phyloP scores from a whole-genome alignment of 2,113 vertebrate genomes.

The Ardeotis arabs region DNA sequence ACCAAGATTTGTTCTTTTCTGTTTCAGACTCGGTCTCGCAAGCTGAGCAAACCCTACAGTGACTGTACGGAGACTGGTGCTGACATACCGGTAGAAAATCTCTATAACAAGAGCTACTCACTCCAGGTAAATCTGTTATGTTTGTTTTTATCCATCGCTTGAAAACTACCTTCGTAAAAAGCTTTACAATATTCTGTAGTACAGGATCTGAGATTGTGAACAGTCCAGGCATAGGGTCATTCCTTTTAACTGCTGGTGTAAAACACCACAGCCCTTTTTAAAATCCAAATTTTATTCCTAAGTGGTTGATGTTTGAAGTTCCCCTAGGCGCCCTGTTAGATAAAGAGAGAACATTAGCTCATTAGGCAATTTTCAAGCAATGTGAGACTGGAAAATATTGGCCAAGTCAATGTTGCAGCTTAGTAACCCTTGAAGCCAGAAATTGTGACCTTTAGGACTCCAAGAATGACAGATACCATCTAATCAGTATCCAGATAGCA shows the following conservation, averaged over 20 bases:
- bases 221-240: not conserved
- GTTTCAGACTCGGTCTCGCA: constrained; percentile 76
- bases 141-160: not conserved
- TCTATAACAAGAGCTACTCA: constrained; percentile 81
- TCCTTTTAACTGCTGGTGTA: not conserved
- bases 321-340: constrained; percentile 38
- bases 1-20: not conserved
- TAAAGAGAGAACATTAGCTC: constrained; percentile 54
- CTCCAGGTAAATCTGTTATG: constrained; percentile 72
- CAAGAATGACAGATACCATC: constrained; percentile 51
- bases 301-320: constrained; percentile 53
- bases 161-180: not conserved
- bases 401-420: constrained; percentile 64
- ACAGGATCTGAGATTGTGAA: not conserved
- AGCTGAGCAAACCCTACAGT: constrained; percentile 82
- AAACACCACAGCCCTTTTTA: not conserved
- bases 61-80: constrained; percentile 77
- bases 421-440: constrained; percentile 69
- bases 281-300: constrained; percentile 13
- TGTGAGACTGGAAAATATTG: constrained; percentile 67
- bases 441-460: constrained; percentile 67
- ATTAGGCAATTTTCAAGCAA: constrained; percentile 63
- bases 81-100: constrained; percentile 73
- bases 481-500: constrained; percentile 69
- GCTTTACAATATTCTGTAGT: not conserved